Evolutionary conservation across 2,113 vertebrate genomes (phyloP).

Genomic region (Heteronetta atricapilla): DNA sequence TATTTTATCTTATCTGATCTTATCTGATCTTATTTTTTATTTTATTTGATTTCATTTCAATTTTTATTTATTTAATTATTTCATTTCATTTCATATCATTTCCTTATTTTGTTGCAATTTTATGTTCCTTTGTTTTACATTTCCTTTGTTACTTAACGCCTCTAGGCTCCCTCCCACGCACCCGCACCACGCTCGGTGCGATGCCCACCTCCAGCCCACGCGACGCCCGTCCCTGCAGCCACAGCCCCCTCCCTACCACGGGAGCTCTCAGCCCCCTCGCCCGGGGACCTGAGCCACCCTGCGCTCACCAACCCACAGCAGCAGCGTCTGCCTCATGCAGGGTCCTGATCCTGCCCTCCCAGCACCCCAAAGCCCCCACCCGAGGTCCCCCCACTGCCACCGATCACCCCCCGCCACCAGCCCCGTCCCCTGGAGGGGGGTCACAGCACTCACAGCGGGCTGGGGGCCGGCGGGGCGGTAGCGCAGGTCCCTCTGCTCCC

Average conservation of each 20-base stretch:
- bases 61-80: too few relatives aligned
- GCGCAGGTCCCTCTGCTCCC: conserved; percentile 83
- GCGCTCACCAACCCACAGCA: accelerated
- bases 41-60: too few relatives aligned
- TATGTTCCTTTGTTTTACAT: neutral
- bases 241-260: accelerated
- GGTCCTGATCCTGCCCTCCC: neutral
- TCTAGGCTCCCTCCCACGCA: neutral
- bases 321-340: neutral
- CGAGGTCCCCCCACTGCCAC: neutral
- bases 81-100: too few relatives aligned
- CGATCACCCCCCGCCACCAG: neutral
- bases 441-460: conserved; percentile 81
- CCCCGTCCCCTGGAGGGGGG: too few relatives aligned
- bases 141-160: neutral
- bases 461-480: conserved; percentile 74
- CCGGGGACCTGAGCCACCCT: accelerated
- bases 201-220: neutral
- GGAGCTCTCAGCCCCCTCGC: accelerated
- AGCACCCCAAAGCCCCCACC: neutral
- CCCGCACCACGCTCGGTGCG: accelerated
- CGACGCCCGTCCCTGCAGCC: accelerated
- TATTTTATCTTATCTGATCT: too few relatives aligned
- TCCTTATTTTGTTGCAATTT: neutral
- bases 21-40: too few relatives aligned